These are phyloP conservation scores for Amiota communis DNA, from an alignment of 2,888 invertebrate species.

Conservation along the genomic window DNA sequence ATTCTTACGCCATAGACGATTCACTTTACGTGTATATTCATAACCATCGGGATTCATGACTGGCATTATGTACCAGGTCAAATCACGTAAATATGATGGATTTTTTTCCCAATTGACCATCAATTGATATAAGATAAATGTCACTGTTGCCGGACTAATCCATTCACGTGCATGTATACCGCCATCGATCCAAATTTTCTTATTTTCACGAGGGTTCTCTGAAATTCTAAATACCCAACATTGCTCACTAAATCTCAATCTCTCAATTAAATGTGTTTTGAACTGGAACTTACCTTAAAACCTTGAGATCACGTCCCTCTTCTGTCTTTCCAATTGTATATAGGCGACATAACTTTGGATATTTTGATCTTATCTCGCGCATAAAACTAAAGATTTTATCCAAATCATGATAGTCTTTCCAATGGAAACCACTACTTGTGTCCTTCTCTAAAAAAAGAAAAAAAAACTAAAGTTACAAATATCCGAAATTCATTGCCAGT, in stretches of 20 bases:
- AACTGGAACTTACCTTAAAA: conserved; percentile 72
- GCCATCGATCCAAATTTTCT: conserved; percentile 84
- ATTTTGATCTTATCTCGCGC: conserved; percentile 80
- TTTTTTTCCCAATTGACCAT: conserved; percentile 79
- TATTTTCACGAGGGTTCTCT: conserved; percentile 77
- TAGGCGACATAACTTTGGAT: conserved; percentile 81
- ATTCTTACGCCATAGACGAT: conserved; percentile 89
- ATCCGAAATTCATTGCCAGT: background rate
- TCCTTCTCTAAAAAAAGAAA: conserved; percentile 55
- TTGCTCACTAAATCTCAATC: no score
- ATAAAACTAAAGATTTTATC: conserved; percentile 81
- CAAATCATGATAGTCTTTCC: conserved; percentile 84
- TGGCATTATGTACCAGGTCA: conserved; percentile 87
- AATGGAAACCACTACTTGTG: conserved; percentile 76
- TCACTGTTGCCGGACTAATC: conserved; percentile 86
- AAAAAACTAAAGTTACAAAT: background rate
- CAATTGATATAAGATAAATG: conserved; percentile 82
- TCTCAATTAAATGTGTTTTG: no score
- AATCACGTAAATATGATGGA: conserved; percentile 80
- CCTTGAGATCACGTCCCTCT: conserved; percentile 84
- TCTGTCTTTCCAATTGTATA: conserved; percentile 82
- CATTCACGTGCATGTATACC: conserved; percentile 93
- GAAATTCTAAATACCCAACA: conserved; percentile 76
- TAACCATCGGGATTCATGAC: conserved; percentile 90
- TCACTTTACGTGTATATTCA: conserved; percentile 84